Evolutionary conservation across 2,888 invertebrate genomes (phyloP), one percentile per base, ranked within the genome.

Genomic region (Conistra vaccinii): DNA sequence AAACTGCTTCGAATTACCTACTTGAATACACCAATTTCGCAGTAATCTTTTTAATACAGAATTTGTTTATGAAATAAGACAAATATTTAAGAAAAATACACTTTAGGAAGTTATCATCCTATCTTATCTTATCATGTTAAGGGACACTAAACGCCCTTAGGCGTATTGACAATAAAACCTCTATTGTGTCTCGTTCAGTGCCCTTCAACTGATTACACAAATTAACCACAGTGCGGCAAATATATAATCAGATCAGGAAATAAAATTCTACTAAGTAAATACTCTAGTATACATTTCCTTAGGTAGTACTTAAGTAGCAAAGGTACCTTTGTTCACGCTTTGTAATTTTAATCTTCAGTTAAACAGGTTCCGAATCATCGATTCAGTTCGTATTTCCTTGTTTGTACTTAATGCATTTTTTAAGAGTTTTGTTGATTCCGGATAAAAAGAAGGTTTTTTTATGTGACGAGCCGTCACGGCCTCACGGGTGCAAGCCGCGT

Each of bases 311-410:
- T 45, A n/a, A 17, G 10, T n/a, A 55, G 26, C 35, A 45, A 35
- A 39, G 23, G 7, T 35, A 42, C 23, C 51, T 55, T 74, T 74
- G 66, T 83, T 62, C 20, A 55, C 51, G 35, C n/a, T 60, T 55
- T 69, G 60, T 80, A 48, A 69, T 67, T 75, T 39, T 39, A 60
- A 60, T 78, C n/a, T 53, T 70, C 32, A 70, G 73, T 73, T 60
- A 45, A 68, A 51, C 2, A 42, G 20, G 68, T 73, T 71, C 80
- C 80, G 70, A 69, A 23, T 70, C 58, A 70, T 39, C 60, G 81
- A 69, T 69, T 17, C 57, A n/a, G 26, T n/a, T 61, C 32, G 3
- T 39, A 63, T 55, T 81, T 81, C 84, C 84, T 83, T 58, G 68
- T 70, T 73, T 5, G 35, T 62, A 67, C 23, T 51, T 23, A 32